Base-by-base conservation (phyloP, 2,888 invertebrate species). In the Pemphredon lugubris region DNA sequence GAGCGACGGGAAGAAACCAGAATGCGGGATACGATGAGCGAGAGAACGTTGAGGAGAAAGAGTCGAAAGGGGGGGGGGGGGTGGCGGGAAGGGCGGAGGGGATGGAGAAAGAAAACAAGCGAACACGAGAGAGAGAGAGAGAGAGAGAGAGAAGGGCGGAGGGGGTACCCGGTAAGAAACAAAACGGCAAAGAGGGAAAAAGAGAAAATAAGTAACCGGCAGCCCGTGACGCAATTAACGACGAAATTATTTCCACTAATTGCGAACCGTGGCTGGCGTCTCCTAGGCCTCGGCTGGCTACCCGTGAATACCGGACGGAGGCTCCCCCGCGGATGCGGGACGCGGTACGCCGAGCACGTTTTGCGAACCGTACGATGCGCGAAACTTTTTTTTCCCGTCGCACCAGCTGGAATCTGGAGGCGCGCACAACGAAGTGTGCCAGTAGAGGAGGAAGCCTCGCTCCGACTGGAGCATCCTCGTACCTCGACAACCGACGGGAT, bases 201-300 rank as follows among this genome's bases (percentile, higher is more conserved):
- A 65, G 72, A 77, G 77, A 68, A 80, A 80, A 53, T 48, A 54
- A 59, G 72, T 63, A 59, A 60, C 47, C 63, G 65, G 23, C 66
- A 67, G 68, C 18, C 70, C 71, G 72, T 79, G 69, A 75, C 75
- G 75, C 73, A 75, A 80, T 80, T 80, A 80, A 77, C 64, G 70
- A 57, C 69, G 44, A 75, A 77, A 77, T 75, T 64, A 80, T 80
- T 73, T 80, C 71, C 75, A 59, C 80, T 80, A 75, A 77, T 80
- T 80, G 73, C 73, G 23, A 65, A 61, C 53, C 63, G 55, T 40
- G 54, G 58, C 44, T 42, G 44, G 45, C 23, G 48, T 64, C 42
- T 40, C 18, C 40, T 40, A 40, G 2, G 16, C 34, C 11, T 34
- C 2, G 34, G 34, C 34, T 11, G n/a, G 11, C 34, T 34, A 40